phyloP scores from a whole-genome alignment of 2,797 vertebrate genomes.

The Glossophaga mutica region DNA sequence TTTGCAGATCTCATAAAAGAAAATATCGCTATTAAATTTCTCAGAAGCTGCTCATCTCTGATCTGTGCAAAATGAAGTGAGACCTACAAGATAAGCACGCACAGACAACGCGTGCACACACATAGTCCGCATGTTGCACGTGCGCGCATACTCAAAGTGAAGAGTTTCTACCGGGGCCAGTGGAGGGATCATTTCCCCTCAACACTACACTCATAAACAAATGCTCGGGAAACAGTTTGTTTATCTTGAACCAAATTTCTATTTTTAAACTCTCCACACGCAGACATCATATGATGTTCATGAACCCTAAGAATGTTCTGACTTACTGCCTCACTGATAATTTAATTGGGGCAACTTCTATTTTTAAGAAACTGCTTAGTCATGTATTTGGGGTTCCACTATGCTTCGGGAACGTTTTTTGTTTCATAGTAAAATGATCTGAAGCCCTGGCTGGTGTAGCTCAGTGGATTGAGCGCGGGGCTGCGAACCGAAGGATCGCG shows the following conservation, averaged over 20 bases:
- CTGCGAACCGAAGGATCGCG: too few relatives aligned
- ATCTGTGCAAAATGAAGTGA: background rate
- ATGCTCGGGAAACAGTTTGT: background rate
- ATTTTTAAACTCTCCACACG: constrained; percentile 47
- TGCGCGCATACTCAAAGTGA: background rate
- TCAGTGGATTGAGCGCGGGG: too few relatives aligned
- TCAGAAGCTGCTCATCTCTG: background rate
- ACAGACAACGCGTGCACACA: background rate
- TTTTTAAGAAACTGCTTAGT: constrained; percentile 44
- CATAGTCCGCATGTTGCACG: background rate
- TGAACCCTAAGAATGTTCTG: constrained; percentile 56
- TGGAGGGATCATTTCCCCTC: background rate
- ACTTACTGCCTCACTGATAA: constrained; percentile 48
- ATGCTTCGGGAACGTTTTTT: background rate
- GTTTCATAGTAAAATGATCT: background rate
- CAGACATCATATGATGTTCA: background rate
- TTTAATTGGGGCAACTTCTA: constrained; percentile 49
- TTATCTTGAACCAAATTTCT: constrained; percentile 1
- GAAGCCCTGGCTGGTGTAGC: too few relatives aligned
- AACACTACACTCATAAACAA: background rate
- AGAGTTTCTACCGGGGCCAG: background rate
- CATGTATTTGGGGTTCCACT: constrained; percentile 10
- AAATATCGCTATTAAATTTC: background rate
- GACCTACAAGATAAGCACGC: background rate
- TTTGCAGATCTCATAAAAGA: background rate